Conservation (phyloP, 2,113 vertebrate genomes). For the Megaleporinus macrocephalus region DNA sequence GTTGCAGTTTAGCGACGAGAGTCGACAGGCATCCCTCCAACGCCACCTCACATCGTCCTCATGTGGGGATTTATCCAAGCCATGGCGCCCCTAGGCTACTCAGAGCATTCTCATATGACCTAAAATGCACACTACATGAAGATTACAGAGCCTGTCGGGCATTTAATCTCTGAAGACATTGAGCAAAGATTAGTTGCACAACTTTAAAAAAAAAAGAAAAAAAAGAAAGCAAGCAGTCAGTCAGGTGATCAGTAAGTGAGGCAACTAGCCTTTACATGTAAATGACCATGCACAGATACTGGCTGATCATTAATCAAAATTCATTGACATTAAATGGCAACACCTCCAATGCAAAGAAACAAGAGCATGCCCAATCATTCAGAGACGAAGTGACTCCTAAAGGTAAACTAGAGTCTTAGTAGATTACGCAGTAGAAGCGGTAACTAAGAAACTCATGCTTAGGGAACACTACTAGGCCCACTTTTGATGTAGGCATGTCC, state of each 20-base stretch:
- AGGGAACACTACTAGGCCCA: neutral
- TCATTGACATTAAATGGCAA: neutral
- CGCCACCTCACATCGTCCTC: neutral
- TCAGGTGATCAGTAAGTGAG: conserved; percentile 17
- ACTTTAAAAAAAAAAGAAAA: too few species aligned
- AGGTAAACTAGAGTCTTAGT: neutral
- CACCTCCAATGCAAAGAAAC: neutral
- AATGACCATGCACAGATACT: conserved; percentile 1
- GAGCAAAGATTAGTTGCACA: conserved; percentile 11
- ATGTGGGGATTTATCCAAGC: conserved; percentile 31
- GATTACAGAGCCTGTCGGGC: neutral
- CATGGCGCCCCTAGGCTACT: conserved; percentile 48
- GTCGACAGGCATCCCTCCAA: conserved; percentile 29
- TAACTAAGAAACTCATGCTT: neutral
- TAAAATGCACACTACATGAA: neutral
- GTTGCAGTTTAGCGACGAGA: neutral
- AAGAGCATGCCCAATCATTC: neutral
- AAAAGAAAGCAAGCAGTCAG: too few species aligned
- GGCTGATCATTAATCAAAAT: conserved; percentile 1
- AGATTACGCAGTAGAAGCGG: neutral
- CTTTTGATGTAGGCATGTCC: neutral
- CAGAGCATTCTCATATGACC: conserved; percentile 66
- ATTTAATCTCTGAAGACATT: conserved; percentile 6
- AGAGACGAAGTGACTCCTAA: neutral
- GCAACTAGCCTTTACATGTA: neutral